Evolutionary conservation across 2,113 vertebrate species (phyloP), one percentile per base, ranked within the genome.

Genomic region (Prionailurus viverrinus): DNA sequence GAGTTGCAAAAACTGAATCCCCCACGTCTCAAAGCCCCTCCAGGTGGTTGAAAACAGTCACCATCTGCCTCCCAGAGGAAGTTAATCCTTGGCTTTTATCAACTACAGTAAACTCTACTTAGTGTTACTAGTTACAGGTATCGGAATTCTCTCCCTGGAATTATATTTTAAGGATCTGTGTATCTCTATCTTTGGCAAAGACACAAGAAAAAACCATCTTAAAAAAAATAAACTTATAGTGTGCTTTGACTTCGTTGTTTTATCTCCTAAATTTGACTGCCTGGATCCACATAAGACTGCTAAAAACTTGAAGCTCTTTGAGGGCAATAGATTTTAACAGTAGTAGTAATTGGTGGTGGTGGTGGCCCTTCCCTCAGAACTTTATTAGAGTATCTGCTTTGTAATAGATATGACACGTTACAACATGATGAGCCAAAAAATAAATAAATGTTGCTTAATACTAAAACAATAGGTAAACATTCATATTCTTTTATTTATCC

Each of bases 1-100:
- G 97, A 96, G 91, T 97, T 97, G 97, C 97, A 97, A 92, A 96
- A 98, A 97, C 97, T 95, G 93, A 98, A 98, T 98, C 95, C 93
- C 97, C 82, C 73, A 48, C 86, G 95, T 98, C 98, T 97, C 89
- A 97, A 96, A 98, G 97, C 98, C 98, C 98, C 98, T 98, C 95
- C 93, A 98, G 93, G 96, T 98, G 97, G 98, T 96, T 96, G 97
- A 97, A 98, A 66, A 76, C 88, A 55, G 90, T 92, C 95, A 97
- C 94, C 87, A 92, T 68, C 94, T 81, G 76, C 39, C 91, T 98
- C 98, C 97, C 97, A 94, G 68, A 98, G 97, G 97, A 97, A 96
- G 91, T 23, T 93, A 92, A 97, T 81, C 97, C 69, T 33, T 97
- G 91, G 88, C 97, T 98, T 98, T 98, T 98, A 98, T 98, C 95